phyloP scores from a whole-genome alignment of 2,113 vertebrate species.

The Hipposideros armiger region DNA sequence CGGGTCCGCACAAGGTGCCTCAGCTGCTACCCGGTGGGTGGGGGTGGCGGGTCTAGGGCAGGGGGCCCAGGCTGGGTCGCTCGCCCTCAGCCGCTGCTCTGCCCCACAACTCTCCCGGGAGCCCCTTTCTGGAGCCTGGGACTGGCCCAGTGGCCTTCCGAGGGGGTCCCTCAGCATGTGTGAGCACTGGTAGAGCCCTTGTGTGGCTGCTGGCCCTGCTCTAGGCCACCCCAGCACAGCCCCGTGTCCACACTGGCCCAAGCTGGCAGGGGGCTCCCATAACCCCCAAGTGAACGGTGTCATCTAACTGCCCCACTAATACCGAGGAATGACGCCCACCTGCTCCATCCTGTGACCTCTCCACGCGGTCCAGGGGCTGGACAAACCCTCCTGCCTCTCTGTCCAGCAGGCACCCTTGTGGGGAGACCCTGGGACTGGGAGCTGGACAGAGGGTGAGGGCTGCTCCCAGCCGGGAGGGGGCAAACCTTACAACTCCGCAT shows the following conservation, averaged over 20 bases:
- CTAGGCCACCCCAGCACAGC: not conserved
- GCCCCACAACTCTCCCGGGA: accelerated
- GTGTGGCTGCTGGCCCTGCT: accelerated
- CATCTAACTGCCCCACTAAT: not conserved
- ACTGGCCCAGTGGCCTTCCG: accelerated
- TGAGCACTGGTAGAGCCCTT: accelerated
- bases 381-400: accelerated
- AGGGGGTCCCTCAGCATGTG: not conserved
- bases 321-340: accelerated
- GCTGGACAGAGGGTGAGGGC: accelerated
- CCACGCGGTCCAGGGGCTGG: not conserved
- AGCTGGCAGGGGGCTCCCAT: not conserved
- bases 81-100: accelerated
- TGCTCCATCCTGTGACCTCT: not conserved
- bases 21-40: accelerated
- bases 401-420: accelerated
- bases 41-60: not conserved
- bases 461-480: accelerated
- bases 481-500: accelerated
- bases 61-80: accelerated
- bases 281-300: not conserved
- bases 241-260: accelerated
- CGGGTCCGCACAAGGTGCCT: accelerated
- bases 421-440: not conserved
- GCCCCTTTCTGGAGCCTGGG: not conserved